Evolutionary conservation across 2,888 invertebrate species (phyloP).

Genomic region (Bembecia ichneumoniformis): DNA sequence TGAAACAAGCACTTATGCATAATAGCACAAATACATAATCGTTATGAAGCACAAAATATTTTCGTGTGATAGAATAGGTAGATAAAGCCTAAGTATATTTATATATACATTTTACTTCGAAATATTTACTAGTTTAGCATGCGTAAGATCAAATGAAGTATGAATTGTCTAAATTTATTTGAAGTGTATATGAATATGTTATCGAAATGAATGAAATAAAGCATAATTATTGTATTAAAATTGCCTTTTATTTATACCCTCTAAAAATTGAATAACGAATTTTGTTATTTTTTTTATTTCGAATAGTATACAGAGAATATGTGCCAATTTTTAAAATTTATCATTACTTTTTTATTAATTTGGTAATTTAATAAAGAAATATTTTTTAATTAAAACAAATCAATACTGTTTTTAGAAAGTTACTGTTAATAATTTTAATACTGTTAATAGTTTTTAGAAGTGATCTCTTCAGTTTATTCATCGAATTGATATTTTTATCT

Average conservation of each 20-base stretch:
- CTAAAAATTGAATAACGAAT: not conserved
- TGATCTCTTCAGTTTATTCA: too few relatives aligned
- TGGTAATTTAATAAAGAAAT: too few relatives aligned
- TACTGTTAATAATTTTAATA: too few relatives aligned
- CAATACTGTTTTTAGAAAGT: too few relatives aligned
- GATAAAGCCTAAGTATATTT: not conserved
- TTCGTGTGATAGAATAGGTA: slow-evolving; percentile 5
- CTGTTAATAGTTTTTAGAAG: too few relatives aligned
- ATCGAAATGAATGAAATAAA: slow-evolving; percentile 50
- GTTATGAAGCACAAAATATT: slow-evolving; percentile 25
- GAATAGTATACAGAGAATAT: too few relatives aligned
- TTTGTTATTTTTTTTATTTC: too few relatives aligned
- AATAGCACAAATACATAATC: slow-evolving; percentile 13
- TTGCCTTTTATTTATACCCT: not conserved
- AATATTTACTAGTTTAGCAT: slow-evolving; percentile 4
- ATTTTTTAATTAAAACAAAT: too few relatives aligned
- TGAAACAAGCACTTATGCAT: slow-evolving; percentile 15
- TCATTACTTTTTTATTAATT: too few relatives aligned
- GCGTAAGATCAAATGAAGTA: slow-evolving; percentile 5
- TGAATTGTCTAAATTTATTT: slow-evolving; percentile 16
- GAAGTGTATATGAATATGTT: slow-evolving; percentile 41
- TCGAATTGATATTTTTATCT: too few relatives aligned
- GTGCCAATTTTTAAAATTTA: too few relatives aligned
- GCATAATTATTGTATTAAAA: slow-evolving; percentile 31
- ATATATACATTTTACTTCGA: not conserved